These are phyloP conservation scores for Lepisosteus osseus DNA, from an alignment of 2,113 vertebrate genomes.

Conservation along the genomic window DNA sequence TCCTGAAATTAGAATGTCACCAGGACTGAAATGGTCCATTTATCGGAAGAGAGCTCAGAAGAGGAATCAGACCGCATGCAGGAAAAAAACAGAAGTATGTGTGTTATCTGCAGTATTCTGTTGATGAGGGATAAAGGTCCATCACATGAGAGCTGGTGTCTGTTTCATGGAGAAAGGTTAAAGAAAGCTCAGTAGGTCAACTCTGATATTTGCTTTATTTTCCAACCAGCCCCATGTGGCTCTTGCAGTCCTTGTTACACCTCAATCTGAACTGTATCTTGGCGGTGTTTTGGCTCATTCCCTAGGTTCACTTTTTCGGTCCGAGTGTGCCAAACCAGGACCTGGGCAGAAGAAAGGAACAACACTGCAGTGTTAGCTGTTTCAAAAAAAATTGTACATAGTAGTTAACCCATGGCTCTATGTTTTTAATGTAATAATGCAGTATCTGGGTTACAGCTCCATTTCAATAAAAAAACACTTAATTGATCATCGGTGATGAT, in stretches of 20 bases:
- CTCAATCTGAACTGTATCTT: slow-evolving; percentile 88
- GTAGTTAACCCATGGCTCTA: not conserved
- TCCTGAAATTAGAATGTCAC: not conserved
- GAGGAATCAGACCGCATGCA: slow-evolving; percentile 53
- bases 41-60: slow-evolving; percentile 1
- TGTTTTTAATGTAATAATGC: not conserved
- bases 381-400: not conserved
- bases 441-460: not conserved
- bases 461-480: not conserved
- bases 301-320: slow-evolving; percentile 93
- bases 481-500: too few species aligned
- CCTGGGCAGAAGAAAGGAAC: slow-evolving; percentile 57
- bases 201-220: not conserved
- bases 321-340: slow-evolving; percentile 97
- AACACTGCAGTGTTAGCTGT: slow-evolving; percentile 6
- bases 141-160: not conserved
- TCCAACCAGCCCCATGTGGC: not conserved
- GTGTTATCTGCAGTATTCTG: slow-evolving; percentile 24
- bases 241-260: slow-evolving; percentile 59
- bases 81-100: slow-evolving; percentile 41
- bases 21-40: not conserved
- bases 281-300: slow-evolving; percentile 86
- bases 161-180: slow-evolving; percentile 14
- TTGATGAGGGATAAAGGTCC: slow-evolving; percentile 37
- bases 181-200: slow-evolving; percentile 30